Conservation (phyloP, 2,113 vertebrate species). For the Ameiurus melas region DNA sequence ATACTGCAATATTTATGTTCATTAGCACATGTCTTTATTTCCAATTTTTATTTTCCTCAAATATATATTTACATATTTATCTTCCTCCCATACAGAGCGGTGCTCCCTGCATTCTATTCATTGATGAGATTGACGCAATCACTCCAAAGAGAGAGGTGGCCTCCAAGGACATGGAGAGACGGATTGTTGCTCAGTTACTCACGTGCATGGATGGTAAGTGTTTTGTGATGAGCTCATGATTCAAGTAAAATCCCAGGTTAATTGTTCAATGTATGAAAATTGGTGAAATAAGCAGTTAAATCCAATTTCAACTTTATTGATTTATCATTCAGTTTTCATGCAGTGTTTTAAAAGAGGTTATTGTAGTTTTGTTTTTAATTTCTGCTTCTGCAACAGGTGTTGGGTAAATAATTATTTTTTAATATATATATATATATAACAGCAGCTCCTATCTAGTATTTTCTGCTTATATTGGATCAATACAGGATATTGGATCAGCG, state of each 20-base stretch:
- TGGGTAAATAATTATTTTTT: too few species aligned
- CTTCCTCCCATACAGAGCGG: slow-evolving; percentile 66
- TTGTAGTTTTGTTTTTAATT: neutral
- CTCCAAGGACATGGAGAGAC: slow-evolving; percentile 97
- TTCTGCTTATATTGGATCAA: neutral
- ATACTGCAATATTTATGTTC: too few species aligned
- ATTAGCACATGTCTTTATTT: too few species aligned
- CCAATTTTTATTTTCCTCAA: neutral
- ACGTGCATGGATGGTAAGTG: slow-evolving; percentile 94
- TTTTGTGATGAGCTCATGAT: neutral
- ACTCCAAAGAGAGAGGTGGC: slow-evolving; percentile 94
- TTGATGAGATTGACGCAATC: slow-evolving; percentile 98
- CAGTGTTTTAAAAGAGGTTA: neutral
- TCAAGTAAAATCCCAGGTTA: neutral
- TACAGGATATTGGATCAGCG: neutral
- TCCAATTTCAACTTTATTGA: neutral
- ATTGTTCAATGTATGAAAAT: neutral
- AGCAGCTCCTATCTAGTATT: neutral
- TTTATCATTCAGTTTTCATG: neutral
- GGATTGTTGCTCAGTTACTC: slow-evolving; percentile 95
- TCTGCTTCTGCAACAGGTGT: neutral
- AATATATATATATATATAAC: too few species aligned
- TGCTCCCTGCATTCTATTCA: slow-evolving; percentile 91
- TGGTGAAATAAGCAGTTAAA: neutral
- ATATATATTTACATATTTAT: neutral